phyloP scores from a whole-genome alignment of 2,113 vertebrate genomes.

The Sinocyclocheilus maitianheensis region DNA sequence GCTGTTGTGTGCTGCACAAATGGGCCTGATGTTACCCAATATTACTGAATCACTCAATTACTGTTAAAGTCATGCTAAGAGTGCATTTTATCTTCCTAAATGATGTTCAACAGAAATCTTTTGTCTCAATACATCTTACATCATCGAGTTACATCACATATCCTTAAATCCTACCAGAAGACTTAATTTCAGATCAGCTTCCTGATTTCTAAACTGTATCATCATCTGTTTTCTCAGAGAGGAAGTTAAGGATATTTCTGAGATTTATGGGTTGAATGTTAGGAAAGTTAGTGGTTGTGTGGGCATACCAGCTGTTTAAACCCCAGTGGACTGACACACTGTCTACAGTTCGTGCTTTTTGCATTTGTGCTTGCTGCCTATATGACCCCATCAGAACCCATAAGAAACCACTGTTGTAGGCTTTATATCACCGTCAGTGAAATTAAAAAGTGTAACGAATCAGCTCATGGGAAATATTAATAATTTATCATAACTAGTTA shows the following conservation, averaged over 20 bases:
- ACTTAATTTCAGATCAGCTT: background rate
- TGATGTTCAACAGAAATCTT: background rate
- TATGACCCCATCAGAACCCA: no score
- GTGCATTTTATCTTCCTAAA: background rate
- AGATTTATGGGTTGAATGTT: background rate
- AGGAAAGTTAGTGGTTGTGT: background rate
- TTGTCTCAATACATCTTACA: background rate
- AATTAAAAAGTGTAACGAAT: no score
- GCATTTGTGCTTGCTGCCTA: no score
- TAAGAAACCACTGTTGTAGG: background rate
- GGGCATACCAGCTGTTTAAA: background rate
- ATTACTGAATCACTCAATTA: background rate
- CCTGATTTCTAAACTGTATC: background rate
- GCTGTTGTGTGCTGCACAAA: background rate
- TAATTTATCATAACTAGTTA: no score
- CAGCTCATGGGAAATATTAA: no score
- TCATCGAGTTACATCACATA: background rate
- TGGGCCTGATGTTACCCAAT: background rate
- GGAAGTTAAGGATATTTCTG: background rate
- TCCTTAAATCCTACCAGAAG: background rate
- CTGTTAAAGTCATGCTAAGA: background rate
- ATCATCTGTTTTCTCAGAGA: background rate
- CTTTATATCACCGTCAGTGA: background rate
- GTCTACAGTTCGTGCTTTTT: no score
- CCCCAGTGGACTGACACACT: background rate